phyloP scores from a whole-genome alignment of 1,140 invertebrate species.

The Lordiphosa clarofinis region DNA sequence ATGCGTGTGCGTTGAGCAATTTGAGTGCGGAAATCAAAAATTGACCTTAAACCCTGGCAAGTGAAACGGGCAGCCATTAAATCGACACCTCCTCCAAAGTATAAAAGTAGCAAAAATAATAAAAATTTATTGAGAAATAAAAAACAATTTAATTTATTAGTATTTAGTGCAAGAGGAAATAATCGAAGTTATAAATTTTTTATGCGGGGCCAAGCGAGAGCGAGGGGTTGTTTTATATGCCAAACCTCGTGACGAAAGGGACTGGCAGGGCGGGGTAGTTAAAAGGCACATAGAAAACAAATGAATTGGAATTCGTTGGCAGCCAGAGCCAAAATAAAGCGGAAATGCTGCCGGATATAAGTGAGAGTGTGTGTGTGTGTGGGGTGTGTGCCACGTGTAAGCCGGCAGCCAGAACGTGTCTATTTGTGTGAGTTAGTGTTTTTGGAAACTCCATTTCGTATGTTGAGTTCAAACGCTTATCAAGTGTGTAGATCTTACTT shows the following conservation, averaged over 20 bases:
- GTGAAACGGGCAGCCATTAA: conserved; percentile 51
- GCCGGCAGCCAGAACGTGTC: conserved; percentile 51
- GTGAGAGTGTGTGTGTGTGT: conserved; percentile 4
- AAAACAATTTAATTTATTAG: conserved; percentile 79
- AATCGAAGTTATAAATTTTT: conserved; percentile 78
- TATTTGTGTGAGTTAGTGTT: conserved; percentile 76
- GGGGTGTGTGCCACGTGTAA: conserved; percentile 17
- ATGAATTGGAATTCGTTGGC: conserved; percentile 73
- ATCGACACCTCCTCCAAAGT: conserved; percentile 65
- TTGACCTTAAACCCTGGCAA: conserved; percentile 64
- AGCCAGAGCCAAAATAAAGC: conserved; percentile 64
- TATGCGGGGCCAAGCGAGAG: conserved; percentile 48
- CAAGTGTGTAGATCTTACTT: conserved; percentile 77
- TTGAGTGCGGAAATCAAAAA: conserved; percentile 76
- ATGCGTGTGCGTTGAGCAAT: conserved; percentile 72
- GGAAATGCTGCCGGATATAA: conserved; percentile 59
- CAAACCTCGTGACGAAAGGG: conserved; percentile 8
- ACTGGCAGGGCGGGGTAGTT: conserved; percentile 28
- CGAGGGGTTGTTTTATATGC: conserved; percentile 7
- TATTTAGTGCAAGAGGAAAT: conserved; percentile 76
- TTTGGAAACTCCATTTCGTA: conserved; percentile 67
- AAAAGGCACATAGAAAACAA: conserved; percentile 69
- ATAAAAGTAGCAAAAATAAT: conserved; percentile 77
- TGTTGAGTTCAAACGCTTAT: conserved; percentile 71
- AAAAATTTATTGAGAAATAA: conserved; percentile 79